Percentiles rank a stretch among this genome's conserved stretches.
Conservation (phyloP, 1,140 invertebrate species). For the Platyscapa corneri region DNA sequence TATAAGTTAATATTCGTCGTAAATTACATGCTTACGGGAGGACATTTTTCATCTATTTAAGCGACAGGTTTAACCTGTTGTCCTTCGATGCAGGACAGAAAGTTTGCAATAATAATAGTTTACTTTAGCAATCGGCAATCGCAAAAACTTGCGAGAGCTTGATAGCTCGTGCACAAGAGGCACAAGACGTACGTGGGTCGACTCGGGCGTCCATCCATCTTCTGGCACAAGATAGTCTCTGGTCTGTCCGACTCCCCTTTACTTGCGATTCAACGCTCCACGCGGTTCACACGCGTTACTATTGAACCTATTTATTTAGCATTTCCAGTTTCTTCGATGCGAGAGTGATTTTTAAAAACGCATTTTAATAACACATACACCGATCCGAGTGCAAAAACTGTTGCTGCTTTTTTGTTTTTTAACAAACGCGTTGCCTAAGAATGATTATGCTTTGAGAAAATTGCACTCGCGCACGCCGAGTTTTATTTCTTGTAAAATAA, state of each 20-base stretch:
- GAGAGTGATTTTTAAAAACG: not conserved
- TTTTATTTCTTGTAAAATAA: constrained; percentile 9
- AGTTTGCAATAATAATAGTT: constrained; percentile 32
- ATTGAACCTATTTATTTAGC: constrained; percentile 43
- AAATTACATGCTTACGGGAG: constrained; percentile 16
- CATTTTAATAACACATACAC: constrained; percentile 18
- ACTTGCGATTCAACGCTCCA: constrained; percentile 3
- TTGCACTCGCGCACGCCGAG: not conserved
- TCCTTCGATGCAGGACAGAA: constrained; percentile 6
- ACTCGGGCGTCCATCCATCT: constrained; percentile 35
- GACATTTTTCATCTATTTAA: constrained; percentile 32
- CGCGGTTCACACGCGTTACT: constrained; percentile 11
- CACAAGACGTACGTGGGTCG: constrained; percentile 34
- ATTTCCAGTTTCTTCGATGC: constrained; percentile 44
- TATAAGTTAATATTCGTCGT: constrained; percentile 34
- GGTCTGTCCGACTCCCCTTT: constrained; percentile 24
- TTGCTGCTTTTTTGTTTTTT: too few species aligned
- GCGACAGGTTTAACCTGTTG: constrained; percentile 11
- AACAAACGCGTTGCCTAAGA: constrained; percentile 28
- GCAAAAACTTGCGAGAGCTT: constrained; percentile 29
- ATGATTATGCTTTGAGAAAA: constrained; percentile 15
- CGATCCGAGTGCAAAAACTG: not conserved
- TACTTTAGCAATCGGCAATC: constrained; percentile 40
- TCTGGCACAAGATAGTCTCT: constrained; percentile 39
- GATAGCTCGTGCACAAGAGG: constrained; percentile 26